phyloP scores from a whole-genome alignment of 2,113 vertebrate species.

The Actenoides lindsayi region DNA sequence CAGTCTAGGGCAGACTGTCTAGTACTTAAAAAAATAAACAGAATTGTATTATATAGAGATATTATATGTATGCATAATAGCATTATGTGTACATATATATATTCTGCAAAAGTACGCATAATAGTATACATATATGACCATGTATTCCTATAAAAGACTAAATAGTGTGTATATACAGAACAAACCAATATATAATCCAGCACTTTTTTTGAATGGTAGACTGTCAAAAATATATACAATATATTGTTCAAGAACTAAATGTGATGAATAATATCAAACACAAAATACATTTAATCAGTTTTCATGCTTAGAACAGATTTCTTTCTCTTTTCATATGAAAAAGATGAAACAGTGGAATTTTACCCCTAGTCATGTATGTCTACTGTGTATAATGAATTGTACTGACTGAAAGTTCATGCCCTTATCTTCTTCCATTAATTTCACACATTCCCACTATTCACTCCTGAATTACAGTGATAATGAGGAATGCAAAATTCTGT shows the following conservation, averaged over 20 bases:
- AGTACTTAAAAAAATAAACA: background rate
- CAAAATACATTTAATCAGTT: background rate
- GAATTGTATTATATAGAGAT: background rate
- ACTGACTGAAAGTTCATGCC: background rate
- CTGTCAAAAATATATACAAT: background rate
- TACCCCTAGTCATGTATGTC: background rate
- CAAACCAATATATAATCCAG: background rate
- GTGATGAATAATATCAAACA: background rate
- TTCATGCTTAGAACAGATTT: background rate
- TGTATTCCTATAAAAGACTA: background rate
- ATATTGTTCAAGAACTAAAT: background rate
- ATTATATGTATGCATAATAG: accelerated
- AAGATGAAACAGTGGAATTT: background rate
- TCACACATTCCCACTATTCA: background rate
- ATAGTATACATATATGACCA: background rate
- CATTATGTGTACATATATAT: background rate
- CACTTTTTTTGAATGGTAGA: background rate
- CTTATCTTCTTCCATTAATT: background rate
- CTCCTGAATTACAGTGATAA: background rate
- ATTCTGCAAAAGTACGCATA: background rate
- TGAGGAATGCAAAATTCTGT: background rate
- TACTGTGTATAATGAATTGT: background rate
- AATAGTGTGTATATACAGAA: background rate
- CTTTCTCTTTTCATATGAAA: background rate
- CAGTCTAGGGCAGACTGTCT: background rate